phyloP scores from a whole-genome alignment of 2,888 invertebrate species.

The Meteorus colon region DNA sequence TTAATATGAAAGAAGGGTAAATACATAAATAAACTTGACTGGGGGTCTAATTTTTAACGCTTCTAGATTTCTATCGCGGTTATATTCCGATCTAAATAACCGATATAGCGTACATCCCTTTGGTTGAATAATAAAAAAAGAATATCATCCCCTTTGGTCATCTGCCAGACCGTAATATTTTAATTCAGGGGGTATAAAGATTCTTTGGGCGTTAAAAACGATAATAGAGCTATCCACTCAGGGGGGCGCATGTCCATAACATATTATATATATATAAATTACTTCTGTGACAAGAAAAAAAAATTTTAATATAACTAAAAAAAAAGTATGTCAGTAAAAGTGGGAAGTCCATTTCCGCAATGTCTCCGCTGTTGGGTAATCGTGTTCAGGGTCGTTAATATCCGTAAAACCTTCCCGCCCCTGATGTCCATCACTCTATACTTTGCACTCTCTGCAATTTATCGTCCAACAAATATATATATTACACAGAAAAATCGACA shows the following conservation, averaged over 20 bases:
- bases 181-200: constrained; percentile 11
- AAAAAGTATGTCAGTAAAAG: background rate
- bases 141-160: constrained; percentile 16
- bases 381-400: background rate
- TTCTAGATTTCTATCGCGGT: constrained; percentile 22
- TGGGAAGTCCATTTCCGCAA: background rate
- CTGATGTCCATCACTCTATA: background rate
- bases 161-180: constrained; percentile 19
- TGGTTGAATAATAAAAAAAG: background rate
- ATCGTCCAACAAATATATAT: background rate
- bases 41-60: constrained; percentile 16
- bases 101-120: constrained; percentile 14
- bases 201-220: constrained; percentile 29
- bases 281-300: constrained; percentile 1
- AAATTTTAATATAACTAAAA: background rate
- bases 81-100: constrained; percentile 18
- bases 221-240: constrained; percentile 18
- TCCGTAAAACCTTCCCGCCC: background rate
- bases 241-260: background rate
- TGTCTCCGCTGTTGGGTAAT: background rate
- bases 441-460: background rate
- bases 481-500: background rate
- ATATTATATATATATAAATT: constrained; percentile 8
- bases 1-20: constrained; percentile 2
- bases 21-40: constrained; percentile 8